Conservation (phyloP, 2,113 vertebrate genomes). For the Vulpes lagopus region DNA sequence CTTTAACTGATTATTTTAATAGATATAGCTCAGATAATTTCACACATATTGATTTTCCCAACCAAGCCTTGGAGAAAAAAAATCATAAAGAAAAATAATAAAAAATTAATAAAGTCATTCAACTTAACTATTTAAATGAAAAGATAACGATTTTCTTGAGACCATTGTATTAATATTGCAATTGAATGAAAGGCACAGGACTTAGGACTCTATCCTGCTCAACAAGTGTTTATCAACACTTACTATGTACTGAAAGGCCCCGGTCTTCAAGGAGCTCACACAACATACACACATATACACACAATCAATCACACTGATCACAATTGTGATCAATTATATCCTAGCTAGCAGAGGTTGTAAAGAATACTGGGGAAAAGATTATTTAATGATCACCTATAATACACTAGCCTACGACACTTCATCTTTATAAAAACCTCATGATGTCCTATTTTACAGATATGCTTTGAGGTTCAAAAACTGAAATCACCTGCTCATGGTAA, state of each 20-base stretch:
- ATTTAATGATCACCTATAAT: background rate
- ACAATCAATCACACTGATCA: background rate
- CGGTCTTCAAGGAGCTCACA: background rate
- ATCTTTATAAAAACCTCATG: background rate
- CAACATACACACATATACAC: background rate
- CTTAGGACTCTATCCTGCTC: background rate
- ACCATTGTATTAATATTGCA: background rate
- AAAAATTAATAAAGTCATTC: conserved; percentile 37
- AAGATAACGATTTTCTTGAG: background rate
- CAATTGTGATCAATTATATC: background rate
- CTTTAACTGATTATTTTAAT: conserved; percentile 48
- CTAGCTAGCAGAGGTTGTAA: background rate
- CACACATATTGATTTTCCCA: background rate
- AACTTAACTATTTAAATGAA: conserved; percentile 20
- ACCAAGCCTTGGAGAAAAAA: background rate
- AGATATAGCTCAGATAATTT: background rate
- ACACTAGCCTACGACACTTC: background rate
- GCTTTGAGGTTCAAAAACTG: background rate
- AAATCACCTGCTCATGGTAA: background rate
- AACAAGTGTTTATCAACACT: background rate
- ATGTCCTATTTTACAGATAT: background rate
- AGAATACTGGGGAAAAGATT: background rate
- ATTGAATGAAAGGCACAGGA: background rate
- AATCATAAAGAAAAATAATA: conserved; percentile 3
- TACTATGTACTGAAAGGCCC: background rate